phyloP scores from a whole-genome alignment of 2,113 vertebrate genomes.

The Stegastes partitus region DNA sequence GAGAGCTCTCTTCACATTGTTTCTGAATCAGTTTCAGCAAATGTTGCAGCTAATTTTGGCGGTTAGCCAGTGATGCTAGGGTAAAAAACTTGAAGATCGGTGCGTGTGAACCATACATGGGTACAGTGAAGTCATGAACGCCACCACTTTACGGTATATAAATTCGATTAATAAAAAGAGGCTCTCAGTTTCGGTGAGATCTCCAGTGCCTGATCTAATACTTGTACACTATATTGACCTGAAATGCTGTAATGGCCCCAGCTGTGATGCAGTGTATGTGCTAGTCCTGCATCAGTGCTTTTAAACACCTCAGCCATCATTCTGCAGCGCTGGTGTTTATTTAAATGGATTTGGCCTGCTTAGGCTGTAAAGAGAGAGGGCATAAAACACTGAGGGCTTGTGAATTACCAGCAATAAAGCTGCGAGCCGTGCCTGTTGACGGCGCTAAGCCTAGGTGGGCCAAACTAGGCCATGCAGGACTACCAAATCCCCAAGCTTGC shows the following conservation, averaged over 20 bases:
- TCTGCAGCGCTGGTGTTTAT: slow-evolving; percentile 75
- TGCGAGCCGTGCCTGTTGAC: slow-evolving; percentile 57
- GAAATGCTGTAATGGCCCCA: slow-evolving; percentile 57
- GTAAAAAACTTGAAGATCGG: slow-evolving; percentile 13
- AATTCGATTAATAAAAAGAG: slow-evolving; percentile 25
- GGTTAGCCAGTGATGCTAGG: slow-evolving; percentile 26
- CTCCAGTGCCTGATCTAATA: slow-evolving; percentile 46
- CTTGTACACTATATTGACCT: slow-evolving; percentile 48
- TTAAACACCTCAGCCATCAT: slow-evolving; percentile 76
- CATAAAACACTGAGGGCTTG: slow-evolving; percentile 70
- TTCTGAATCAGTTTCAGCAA: slow-evolving; percentile 56
- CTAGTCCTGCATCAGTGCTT: slow-evolving; percentile 63
- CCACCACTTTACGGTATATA: slow-evolving; percentile 1
- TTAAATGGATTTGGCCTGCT: slow-evolving; percentile 77
- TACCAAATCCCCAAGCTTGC: slow-evolving; percentile 70
- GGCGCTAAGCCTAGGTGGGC: slow-evolving; percentile 59
- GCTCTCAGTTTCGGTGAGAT: slow-evolving; percentile 13
- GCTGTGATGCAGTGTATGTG: slow-evolving; percentile 58
- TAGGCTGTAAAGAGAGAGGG: slow-evolving; percentile 71
- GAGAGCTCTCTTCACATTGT: slow-evolving; percentile 35
- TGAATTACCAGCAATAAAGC: slow-evolving; percentile 81
- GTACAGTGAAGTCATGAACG: slow-evolving; percentile 3
- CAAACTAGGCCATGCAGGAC: slow-evolving; percentile 70
- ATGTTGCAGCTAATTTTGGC: slow-evolving; percentile 45
- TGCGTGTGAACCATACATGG: neutral